Conservation (phyloP, 2,113 vertebrate species). For the Oncorhynchus keta region DNA sequence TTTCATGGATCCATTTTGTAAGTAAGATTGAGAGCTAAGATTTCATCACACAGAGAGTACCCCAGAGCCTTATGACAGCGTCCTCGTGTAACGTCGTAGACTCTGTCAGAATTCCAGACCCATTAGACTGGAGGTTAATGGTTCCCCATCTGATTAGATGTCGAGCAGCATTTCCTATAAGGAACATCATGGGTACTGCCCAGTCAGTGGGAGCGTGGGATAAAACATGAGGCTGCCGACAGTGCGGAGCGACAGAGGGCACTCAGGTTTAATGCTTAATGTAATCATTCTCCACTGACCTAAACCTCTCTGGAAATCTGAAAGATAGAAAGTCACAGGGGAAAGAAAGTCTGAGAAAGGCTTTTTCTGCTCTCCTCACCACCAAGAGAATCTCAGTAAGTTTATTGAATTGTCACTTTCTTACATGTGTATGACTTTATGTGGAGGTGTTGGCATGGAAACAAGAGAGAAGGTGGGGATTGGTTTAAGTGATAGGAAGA, state of each 20-base stretch:
- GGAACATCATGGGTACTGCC: conserved; percentile 6
- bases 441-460: conserved; percentile 36
- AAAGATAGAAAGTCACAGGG: background rate
- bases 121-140: conserved; percentile 30
- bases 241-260: background rate
- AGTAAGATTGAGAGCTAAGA: too few species aligned
- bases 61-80: too few species aligned
- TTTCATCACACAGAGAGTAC: too few species aligned
- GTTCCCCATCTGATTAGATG: conserved; percentile 18
- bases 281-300: conserved; percentile 4
- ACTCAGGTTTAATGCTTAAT: conserved; percentile 1
- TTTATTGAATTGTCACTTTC: conserved; percentile 9
- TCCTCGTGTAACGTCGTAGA: background rate
- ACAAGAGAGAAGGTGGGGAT: conserved; percentile 16
- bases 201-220: background rate
- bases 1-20: too few species aligned
- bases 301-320: background rate
- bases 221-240: conserved; percentile 10
- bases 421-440: conserved; percentile 19
- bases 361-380: background rate
- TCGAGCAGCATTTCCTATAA: conserved; percentile 16
- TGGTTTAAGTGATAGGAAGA: background rate
- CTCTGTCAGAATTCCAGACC: background rate
- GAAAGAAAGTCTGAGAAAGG: too few species aligned
- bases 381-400: background rate